These are phyloP conservation scores for Mesitornis unicolor DNA, from an alignment of 2,113 vertebrate genomes.

Conservation along the genomic window DNA sequence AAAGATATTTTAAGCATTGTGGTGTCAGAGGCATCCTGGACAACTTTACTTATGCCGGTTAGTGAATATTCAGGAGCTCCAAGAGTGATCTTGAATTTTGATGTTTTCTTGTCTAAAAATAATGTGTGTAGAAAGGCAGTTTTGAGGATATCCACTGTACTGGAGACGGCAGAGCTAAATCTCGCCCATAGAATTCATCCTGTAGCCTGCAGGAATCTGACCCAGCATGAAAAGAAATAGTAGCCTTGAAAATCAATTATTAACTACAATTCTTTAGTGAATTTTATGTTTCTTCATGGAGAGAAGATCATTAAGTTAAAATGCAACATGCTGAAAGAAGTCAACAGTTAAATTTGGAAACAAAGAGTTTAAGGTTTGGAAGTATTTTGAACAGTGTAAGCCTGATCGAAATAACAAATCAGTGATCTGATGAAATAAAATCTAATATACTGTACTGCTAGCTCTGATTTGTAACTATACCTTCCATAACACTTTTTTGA, in stretches of 20 bases:
- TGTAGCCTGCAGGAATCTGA: not conserved
- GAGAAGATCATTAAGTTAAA: not conserved
- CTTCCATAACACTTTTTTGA: rapidly evolving
- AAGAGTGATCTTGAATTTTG: not conserved
- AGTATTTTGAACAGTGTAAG: not conserved
- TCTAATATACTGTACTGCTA: rapidly evolving
- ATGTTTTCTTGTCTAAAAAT: conserved; percentile 10
- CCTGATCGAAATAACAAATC: not conserved
- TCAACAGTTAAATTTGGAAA: not conserved
- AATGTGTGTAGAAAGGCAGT: not conserved
- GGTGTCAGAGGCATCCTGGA: conserved; percentile 12
- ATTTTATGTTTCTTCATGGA: not conserved
- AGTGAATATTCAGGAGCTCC: conserved; percentile 25
- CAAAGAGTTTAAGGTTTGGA: not conserved
- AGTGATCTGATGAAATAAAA: not conserved
- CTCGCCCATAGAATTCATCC: not conserved
- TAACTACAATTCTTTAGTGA: not conserved
- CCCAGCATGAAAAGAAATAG: not conserved
- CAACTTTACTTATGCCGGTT: not conserved
- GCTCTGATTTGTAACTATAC: not conserved
- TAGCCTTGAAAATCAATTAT: not conserved
- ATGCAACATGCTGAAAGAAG: not conserved
- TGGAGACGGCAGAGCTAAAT: not conserved
- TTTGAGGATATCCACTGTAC: not conserved
- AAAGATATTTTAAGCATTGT: not conserved